Conservation (phyloP, 2,888 invertebrate genomes). For the Drosophila fungiperda region DNA sequence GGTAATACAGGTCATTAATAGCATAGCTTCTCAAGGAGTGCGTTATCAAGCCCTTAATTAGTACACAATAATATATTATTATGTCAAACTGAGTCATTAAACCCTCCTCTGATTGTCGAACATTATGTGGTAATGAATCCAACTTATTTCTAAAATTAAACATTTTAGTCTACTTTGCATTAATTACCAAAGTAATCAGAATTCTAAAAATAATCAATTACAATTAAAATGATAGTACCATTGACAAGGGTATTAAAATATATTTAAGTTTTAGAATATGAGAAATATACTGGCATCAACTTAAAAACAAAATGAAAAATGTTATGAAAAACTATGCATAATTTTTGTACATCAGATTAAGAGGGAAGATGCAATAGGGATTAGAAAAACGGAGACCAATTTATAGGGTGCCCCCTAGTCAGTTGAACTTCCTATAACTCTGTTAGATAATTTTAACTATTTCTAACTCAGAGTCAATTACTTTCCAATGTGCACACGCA, state of each 20-base stretch:
- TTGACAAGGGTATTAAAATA: background rate
- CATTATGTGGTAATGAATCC: background rate
- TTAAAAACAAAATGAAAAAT: background rate
- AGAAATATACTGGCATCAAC: background rate
- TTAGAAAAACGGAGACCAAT: background rate
- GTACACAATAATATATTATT: background rate
- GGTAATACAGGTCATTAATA: background rate
- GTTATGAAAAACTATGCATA: background rate
- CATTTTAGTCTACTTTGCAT: background rate
- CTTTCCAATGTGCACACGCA: conserved; percentile 2
- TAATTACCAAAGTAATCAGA: background rate
- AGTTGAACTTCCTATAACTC: background rate
- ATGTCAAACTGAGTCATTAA: too few species aligned
- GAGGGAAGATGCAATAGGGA: background rate
- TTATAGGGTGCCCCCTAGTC: background rate
- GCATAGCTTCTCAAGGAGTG: background rate
- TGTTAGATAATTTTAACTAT: background rate
- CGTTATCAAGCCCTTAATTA: background rate
- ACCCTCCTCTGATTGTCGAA: too few species aligned
- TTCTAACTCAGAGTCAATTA: conserved; percentile 8
- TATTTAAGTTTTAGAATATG: background rate
- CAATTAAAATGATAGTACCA: background rate
- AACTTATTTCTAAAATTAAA: background rate
- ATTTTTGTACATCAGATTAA: background rate
- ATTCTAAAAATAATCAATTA: background rate